phyloP scores from a whole-genome alignment of 2,113 vertebrate genomes.

The Caretta caretta region DNA sequence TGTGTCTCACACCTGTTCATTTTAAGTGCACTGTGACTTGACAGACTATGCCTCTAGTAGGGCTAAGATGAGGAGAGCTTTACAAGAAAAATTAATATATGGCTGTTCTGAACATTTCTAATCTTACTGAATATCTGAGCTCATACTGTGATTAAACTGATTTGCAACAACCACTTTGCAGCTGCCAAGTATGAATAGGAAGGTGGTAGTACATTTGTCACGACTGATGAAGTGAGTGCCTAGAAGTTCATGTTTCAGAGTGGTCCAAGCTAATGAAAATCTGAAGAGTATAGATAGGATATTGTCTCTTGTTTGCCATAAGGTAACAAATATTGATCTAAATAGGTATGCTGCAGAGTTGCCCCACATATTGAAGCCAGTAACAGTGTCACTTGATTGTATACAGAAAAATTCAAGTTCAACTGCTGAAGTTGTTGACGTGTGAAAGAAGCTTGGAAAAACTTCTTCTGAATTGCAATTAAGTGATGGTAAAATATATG shows the following conservation, averaged over 20 bases:
- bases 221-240: not conserved
- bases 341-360: not conserved
- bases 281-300: not conserved
- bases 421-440: not conserved
- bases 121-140: rapidly evolving
- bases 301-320: not conserved
- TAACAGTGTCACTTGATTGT: not conserved
- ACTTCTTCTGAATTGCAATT: not conserved
- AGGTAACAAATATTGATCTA: not conserved
- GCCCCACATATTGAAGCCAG: not conserved
- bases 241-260: not conserved
- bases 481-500: not conserved
- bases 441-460: not conserved
- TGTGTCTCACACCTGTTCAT: too few relatives aligned
- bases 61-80: not conserved
- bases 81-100: rapidly evolving
- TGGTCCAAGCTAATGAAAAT: not conserved
- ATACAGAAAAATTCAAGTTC: not conserved
- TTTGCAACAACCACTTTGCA: not conserved
- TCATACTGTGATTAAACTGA: not conserved
- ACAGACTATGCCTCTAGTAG: not conserved
- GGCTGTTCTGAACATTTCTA: not conserved
- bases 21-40: rapidly evolving
- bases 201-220: not conserved
- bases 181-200: not conserved